Evolutionary conservation across 2,797 vertebrate genomes (phyloP).

Genomic region (Gallinago solitaria): DNA sequence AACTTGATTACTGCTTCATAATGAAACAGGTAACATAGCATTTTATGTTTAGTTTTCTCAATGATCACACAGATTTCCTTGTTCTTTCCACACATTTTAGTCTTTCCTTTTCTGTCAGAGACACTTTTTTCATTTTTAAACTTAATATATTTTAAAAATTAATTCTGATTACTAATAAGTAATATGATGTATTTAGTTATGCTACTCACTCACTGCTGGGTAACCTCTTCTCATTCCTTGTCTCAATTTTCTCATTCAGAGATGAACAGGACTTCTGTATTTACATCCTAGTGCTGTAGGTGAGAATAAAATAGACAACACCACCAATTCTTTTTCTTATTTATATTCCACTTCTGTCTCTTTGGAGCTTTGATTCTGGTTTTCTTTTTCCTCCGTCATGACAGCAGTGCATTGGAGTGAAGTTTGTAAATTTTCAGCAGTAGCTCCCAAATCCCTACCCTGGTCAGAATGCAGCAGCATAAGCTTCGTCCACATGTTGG

Average conservation of each 20-base stretch:
- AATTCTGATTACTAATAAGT: background rate
- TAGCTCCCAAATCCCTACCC: background rate
- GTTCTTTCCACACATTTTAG: background rate
- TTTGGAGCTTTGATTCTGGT: background rate
- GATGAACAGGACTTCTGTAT: background rate
- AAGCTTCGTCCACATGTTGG: background rate
- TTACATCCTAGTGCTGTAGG: background rate
- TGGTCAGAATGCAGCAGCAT: background rate
- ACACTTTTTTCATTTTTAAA: background rate
- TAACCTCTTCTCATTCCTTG: background rate
- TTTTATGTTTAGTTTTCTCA: background rate
- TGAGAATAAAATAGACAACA: background rate
- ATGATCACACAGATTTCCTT: background rate
- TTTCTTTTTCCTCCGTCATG: conserved; percentile 35
- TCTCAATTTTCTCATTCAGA: background rate
- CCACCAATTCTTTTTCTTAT: conserved; percentile 8
- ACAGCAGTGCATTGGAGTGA: background rate
- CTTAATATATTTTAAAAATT: background rate
- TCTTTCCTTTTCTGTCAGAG: background rate
- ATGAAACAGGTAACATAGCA: background rate
- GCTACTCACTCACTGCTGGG: background rate
- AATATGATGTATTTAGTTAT: background rate
- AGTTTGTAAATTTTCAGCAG: conserved; percentile 14
- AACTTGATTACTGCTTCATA: background rate
- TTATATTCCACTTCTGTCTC: conserved; percentile 33